phyloP scores from a whole-genome alignment of 2,113 vertebrate genomes.

The Calonectris borealis region DNA sequence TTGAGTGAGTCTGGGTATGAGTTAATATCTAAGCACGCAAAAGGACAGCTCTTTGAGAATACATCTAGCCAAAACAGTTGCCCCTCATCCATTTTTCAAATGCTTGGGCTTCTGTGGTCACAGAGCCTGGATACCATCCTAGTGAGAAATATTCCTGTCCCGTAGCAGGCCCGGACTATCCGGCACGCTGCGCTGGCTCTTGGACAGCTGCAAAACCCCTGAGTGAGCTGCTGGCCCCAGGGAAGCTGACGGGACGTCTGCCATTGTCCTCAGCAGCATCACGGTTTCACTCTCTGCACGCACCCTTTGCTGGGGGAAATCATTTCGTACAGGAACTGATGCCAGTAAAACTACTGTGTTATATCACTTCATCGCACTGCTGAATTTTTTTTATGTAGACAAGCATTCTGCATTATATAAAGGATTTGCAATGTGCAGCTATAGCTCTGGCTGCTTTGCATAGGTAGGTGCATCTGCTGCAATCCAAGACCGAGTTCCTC shows the following conservation, averaged over 20 bases:
- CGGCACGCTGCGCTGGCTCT: not conserved
- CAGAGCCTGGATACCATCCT: not conserved
- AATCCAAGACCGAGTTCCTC: not conserved
- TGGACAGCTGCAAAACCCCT: not conserved
- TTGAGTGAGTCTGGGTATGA: not conserved
- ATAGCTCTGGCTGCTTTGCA: not conserved
- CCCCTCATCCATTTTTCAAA: not conserved
- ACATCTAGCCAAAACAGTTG: not conserved
- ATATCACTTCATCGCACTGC: not conserved
- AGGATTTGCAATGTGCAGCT: not conserved
- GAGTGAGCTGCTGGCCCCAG: not conserved
- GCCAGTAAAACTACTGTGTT: not conserved
- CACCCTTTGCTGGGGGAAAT: not conserved
- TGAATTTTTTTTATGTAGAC: not conserved
- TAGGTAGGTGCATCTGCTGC: not conserved
- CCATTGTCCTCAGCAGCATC: not conserved
- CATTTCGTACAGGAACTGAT: rapidly evolving
- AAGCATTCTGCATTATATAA: not conserved
- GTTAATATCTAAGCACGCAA: not conserved
- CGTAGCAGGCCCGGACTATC: not conserved
- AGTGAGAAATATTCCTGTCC: not conserved
- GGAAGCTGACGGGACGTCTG: not conserved
- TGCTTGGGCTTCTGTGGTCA: not conserved
- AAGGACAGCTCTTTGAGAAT: not conserved
- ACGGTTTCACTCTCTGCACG: not conserved